Conservation (phyloP, 2,888 invertebrate genomes). For the Drosophila merina region DNA sequence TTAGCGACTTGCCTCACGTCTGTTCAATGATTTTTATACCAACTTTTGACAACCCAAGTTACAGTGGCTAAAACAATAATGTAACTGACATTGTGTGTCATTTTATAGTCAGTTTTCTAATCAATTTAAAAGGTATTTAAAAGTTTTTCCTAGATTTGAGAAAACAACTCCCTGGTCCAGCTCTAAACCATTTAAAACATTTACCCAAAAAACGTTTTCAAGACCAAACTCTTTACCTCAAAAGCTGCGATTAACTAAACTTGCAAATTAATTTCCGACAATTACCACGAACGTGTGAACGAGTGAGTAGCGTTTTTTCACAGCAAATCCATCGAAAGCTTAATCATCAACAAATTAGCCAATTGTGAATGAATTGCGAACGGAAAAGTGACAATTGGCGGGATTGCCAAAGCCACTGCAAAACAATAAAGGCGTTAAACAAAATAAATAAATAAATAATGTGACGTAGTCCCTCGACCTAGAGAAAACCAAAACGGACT, state of each 20-base stretch:
- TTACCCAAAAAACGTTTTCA: too few species aligned
- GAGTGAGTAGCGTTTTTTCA: conserved; percentile 52
- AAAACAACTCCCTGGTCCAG: too few species aligned
- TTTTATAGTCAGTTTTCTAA: too few species aligned
- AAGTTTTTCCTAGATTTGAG: too few species aligned
- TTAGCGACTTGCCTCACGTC: conserved; percentile 54
- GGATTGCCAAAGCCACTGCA: conserved; percentile 26
- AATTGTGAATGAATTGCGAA: conserved; percentile 20
- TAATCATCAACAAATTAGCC: conserved; percentile 44
- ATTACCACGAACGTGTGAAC: conserved; percentile 63
- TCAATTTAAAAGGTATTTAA: too few species aligned
- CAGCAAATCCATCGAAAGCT: conserved; percentile 14
- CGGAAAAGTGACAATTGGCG: conserved; percentile 29
- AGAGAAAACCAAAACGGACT: conserved; percentile 11
- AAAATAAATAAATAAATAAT: conserved; percentile 7
- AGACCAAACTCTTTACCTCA: background rate
- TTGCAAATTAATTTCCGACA: conserved; percentile 54
- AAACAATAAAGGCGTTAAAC: conserved; percentile 26
- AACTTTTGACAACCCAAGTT: conserved; percentile 15
- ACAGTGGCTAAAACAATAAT: background rate
- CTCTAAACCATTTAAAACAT: too few species aligned
- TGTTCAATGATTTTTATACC: conserved; percentile 22
- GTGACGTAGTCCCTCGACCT: conserved; percentile 29
- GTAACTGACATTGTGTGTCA: background rate
- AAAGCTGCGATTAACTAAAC: conserved; percentile 40